Conservation (phyloP, 2,113 vertebrate species). For the Chloropsis cyanopogon region DNA sequence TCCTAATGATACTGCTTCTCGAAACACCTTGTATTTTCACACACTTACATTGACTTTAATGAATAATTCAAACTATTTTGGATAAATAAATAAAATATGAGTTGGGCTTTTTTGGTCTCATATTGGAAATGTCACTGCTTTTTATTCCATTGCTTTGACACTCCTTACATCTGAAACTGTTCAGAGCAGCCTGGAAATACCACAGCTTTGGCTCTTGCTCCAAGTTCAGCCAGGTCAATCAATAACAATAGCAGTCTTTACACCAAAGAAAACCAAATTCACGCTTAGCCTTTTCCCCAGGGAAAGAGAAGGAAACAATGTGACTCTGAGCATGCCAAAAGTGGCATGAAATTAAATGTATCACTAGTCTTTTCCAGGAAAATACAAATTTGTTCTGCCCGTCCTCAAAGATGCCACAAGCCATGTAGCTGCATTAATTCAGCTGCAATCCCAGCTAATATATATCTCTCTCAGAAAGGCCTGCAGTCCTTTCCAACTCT, state of each 20-base stretch:
- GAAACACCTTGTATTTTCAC: constrained; percentile 54
- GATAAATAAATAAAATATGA: constrained; percentile 73
- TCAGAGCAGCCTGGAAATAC: constrained; percentile 40
- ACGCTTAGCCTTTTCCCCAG: neutral
- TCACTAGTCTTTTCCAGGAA: constrained; percentile 19
- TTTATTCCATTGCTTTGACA: constrained; percentile 33
- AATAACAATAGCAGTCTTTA: neutral
- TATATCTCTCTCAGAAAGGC: neutral
- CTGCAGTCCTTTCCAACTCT: neutral
- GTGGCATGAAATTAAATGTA: constrained; percentile 34
- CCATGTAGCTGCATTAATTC: constrained; percentile 37
- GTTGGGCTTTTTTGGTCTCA: constrained; percentile 29
- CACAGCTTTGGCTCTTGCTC: constrained; percentile 16
- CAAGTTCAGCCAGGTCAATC: constrained; percentile 33
- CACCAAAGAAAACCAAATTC: constrained; percentile 32
- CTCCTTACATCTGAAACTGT: neutral
- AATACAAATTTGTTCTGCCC: constrained; percentile 44
- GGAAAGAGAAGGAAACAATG: constrained; percentile 25
- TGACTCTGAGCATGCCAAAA: neutral
- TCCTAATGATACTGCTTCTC: constrained; percentile 27
- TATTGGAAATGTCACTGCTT: constrained; percentile 52
- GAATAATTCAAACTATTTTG: constrained; percentile 71
- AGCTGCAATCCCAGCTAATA: neutral
- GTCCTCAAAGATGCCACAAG: constrained; percentile 18
- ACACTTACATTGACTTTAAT: constrained; percentile 57